Evolutionary conservation across 2,113 vertebrate genomes (phyloP).

Genomic region (Clarias magur): DNA sequence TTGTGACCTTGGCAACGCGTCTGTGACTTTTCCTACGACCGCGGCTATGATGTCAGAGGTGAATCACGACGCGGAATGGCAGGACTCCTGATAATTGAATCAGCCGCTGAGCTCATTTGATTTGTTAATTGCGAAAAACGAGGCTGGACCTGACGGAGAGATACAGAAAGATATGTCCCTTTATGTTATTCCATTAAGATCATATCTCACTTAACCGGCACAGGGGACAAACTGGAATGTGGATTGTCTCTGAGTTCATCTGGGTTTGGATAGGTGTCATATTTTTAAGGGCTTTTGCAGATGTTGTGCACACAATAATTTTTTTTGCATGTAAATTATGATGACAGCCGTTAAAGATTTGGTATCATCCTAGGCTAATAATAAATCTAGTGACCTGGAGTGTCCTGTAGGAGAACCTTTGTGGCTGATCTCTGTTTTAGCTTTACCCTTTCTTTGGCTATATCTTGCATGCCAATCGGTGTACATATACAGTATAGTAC

Average conservation of each 20-base stretch:
- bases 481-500: background rate
- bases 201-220: background rate
- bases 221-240: background rate
- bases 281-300: background rate
- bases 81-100: constrained; percentile 3
- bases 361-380: background rate
- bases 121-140: constrained; percentile 17
- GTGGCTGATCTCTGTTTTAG: background rate
- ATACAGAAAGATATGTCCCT: background rate
- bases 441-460: background rate
- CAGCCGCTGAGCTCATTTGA: constrained; percentile 6
- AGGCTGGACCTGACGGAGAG: constrained; percentile 6
- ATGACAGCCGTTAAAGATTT: background rate
- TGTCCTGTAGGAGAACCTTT: background rate
- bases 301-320: background rate
- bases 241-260: background rate
- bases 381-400: background rate
- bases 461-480: background rate
- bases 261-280: background rate
- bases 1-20: background rate
- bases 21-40: background rate
- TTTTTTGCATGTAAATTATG: background rate
- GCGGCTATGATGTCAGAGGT: constrained; percentile 26
- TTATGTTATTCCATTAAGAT: constrained; percentile 31
- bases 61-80: constrained; percentile 20